Evolutionary conservation across 2,797 vertebrate genomes (phyloP).

Genomic region (Sparus aurata): DNA sequence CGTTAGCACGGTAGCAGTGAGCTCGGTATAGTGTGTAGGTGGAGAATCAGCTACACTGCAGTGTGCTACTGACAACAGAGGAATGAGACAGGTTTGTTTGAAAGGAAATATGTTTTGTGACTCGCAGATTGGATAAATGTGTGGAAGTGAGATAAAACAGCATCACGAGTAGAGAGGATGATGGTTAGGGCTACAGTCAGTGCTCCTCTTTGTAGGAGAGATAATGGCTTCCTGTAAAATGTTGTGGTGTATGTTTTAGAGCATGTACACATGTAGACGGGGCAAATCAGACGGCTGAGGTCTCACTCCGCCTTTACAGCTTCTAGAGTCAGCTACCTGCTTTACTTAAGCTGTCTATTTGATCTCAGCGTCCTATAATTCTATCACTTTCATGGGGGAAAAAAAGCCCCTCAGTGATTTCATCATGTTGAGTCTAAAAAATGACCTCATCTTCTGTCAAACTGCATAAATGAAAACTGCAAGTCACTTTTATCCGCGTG

Average conservation of each 20-base stretch:
- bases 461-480: constrained; percentile 24
- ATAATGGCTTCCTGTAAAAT: constrained; percentile 5
- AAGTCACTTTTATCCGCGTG: constrained; percentile 34
- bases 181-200: not conserved
- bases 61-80: constrained; percentile 33
- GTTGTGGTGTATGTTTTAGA: constrained; percentile 3
- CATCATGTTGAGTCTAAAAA: constrained; percentile 11
- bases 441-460: constrained; percentile 30
- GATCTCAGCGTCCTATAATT: not conserved
- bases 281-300: not conserved
- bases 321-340: not conserved
- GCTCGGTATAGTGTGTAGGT: constrained; percentile 36
- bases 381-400: not conserved
- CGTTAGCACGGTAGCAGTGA: constrained; percentile 56
- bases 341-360: constrained; percentile 1
- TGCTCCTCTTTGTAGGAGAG: constrained; percentile 7
- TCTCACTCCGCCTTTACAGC: not conserved
- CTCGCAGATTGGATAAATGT: constrained; percentile 7
- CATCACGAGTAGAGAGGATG: constrained; percentile 4
- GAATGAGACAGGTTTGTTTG: constrained; percentile 22
- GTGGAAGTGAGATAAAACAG: constrained; percentile 16
- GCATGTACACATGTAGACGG: not conserved
- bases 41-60: constrained; percentile 14
- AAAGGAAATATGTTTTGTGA: constrained; percentile 25
- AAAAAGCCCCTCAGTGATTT: constrained; percentile 17